These are phyloP conservation scores for Heliothis virescens DNA, from an alignment of 1,140 invertebrate genomes.

Conservation along the genomic window DNA sequence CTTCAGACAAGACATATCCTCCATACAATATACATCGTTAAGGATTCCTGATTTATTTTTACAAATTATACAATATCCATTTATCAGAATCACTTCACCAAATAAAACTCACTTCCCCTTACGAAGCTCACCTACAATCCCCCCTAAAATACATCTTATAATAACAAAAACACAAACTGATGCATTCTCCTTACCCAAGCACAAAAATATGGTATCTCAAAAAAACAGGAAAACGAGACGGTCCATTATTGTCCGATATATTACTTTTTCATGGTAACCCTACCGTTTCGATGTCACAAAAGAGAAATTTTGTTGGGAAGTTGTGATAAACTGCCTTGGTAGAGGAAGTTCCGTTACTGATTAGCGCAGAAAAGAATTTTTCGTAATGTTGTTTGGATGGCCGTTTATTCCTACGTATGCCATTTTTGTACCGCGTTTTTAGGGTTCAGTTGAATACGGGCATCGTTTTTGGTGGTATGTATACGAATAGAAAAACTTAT, in stretches of 20 bases:
- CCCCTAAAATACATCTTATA: slow-evolving; percentile 6
- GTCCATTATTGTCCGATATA: slow-evolving; percentile 42
- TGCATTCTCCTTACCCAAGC: neutral
- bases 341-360: slow-evolving; percentile 64
- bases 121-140: neutral
- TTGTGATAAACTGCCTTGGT: slow-evolving; percentile 68
- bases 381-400: slow-evolving; percentile 50
- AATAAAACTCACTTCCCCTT: neutral
- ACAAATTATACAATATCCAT: no score
- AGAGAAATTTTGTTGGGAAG: slow-evolving; percentile 60
- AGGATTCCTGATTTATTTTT: no score
- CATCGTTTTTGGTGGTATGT: neutral
- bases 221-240: slow-evolving; percentile 23
- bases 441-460: neutral
- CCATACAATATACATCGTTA: no score
- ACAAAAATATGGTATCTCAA: slow-evolving; percentile 12
- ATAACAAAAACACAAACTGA: neutral
- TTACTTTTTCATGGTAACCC: slow-evolving; percentile 24
- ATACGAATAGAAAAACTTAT: neutral
- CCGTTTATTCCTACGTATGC: slow-evolving; percentile 9
- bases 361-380: slow-evolving; percentile 67
- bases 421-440: slow-evolving; percentile 13
- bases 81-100: neutral
- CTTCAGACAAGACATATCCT: no score
- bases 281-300: slow-evolving; percentile 56